Evolutionary conservation across 2,888 invertebrate species (phyloP).

Genomic region (Encarsia formosa): DNA sequence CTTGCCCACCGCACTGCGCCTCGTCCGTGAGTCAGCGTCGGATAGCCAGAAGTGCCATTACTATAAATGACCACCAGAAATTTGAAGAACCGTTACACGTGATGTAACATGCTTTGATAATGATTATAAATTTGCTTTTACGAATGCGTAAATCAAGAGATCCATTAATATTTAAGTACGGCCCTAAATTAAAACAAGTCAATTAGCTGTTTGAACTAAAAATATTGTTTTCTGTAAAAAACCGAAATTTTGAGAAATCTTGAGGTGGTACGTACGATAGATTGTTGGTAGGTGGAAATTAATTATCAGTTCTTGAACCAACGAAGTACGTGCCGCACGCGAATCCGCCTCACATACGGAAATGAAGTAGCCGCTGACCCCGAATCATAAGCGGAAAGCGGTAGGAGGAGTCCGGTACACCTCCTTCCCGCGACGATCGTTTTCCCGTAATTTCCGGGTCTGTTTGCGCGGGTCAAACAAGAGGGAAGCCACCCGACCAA

Average conservation of each 20-base stretch:
- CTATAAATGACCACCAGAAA: neutral
- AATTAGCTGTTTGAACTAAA: too few species aligned
- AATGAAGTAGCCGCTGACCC: constrained; percentile 42
- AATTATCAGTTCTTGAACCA: too few species aligned
- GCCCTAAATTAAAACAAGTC: too few species aligned
- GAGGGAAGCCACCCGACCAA: neutral
- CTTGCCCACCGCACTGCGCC: too few species aligned
- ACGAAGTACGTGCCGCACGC: constrained; percentile 7
- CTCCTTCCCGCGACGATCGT: constrained; percentile 23
- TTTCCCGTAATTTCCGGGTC: constrained; percentile 33
- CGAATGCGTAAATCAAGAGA: too few species aligned
- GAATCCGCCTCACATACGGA: constrained; percentile 32
- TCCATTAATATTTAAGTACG: too few species aligned
- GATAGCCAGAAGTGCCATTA: neutral
- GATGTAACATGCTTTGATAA: too few species aligned
- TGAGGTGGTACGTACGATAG: too few species aligned
- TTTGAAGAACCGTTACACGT: constrained; percentile 1
- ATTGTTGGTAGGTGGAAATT: too few species aligned
- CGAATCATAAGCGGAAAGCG: constrained; percentile 28
- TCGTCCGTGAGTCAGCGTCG: constrained; percentile 9
- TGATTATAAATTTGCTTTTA: too few species aligned
- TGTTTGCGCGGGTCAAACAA: constrained; percentile 14
- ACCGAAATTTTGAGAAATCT: too few species aligned
- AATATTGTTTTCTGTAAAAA: too few species aligned
- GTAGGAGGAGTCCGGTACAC: constrained; percentile 15